Evolutionary conservation across 2,797 vertebrate species (phyloP), one percentile per base, ranked within the genome.

Genomic region (Sciaenops ocellatus): DNA sequence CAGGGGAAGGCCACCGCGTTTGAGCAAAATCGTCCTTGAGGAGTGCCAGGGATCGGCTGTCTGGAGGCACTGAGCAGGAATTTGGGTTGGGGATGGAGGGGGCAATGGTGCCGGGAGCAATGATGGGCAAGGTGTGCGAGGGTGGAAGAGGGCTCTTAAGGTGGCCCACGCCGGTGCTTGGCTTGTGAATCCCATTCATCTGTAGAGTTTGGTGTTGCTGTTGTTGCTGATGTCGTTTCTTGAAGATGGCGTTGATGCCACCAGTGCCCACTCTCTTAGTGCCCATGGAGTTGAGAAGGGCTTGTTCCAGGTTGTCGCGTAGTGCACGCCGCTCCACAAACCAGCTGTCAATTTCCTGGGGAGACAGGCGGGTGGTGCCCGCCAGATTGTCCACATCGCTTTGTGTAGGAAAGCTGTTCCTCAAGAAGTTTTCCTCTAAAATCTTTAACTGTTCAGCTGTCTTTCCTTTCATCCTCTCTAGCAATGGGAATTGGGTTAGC

Each of bases 1-100:
- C 97, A 3, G 97, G 97, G 0, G 97, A 97, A 34, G 98, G 98
- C 98, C 97, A 99, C 90, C 96, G 96, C 16, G 95, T 98, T 94
- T 95, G 96, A 47, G 95, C 95, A 82, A 97, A 97, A 0, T 96
- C 96, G 75, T 95, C 96, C 94, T 96, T 97, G 89, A 98, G 94
- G 20, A 97, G 94, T 8, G 96, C 95, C 84, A 96, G 94, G n/a
- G 91, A 96, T 88, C 95, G 96, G 85, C 95, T 82, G 41, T 95
- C 95, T 64, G 93, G 71, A 0, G 93, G 90, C 87, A 93, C 90
- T 83, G 88, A 86, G 79, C 80, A 88, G 78, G 92, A 76, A 22
- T 85, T 91, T 0, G 38, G 64, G 80, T 77, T 89, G 16, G 89
- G 80, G 55, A 61, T 34, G 20, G 89, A 83, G 67, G 87, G 66